Conservation (phyloP, 2,797 vertebrate species). For the Botia kubotai region DNA sequence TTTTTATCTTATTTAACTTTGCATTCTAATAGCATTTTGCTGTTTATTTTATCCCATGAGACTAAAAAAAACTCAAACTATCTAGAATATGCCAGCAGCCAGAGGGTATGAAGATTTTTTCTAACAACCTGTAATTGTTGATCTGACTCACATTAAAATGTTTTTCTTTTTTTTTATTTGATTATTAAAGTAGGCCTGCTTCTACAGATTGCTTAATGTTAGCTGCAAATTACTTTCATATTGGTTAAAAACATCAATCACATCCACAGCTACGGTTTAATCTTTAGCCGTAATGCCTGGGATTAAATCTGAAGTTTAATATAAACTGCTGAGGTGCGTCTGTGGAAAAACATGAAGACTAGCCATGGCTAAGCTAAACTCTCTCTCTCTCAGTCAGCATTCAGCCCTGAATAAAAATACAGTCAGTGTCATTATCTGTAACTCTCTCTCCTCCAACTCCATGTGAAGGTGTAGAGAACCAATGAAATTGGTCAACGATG, state of each 20-base stretch:
- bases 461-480: neutral
- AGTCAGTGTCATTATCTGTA: neutral
- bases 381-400: constrained; percentile 34
- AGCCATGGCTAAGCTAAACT: neutral
- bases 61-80: constrained; percentile 1
- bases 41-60: neutral
- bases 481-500: neutral
- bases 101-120: neutral
- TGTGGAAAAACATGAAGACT: neutral
- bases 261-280: constrained; percentile 40
- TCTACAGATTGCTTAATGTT: neutral
- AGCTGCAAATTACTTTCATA: neutral
- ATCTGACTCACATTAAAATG: neutral
- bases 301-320: constrained; percentile 46
- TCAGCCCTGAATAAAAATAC: constrained; percentile 32
- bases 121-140: neutral
- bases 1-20: neutral
- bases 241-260: constrained; percentile 6
- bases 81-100: constrained; percentile 8
- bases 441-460: neutral
- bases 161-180: neutral
- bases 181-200: neutral
- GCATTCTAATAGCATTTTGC: neutral
- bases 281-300: constrained; percentile 36
- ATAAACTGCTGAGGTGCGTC: constrained; percentile 19